phyloP scores from a whole-genome alignment of 30 jellyfish, hydroid and myxozoan genomes.

The Hydra vulgaris region DNA sequence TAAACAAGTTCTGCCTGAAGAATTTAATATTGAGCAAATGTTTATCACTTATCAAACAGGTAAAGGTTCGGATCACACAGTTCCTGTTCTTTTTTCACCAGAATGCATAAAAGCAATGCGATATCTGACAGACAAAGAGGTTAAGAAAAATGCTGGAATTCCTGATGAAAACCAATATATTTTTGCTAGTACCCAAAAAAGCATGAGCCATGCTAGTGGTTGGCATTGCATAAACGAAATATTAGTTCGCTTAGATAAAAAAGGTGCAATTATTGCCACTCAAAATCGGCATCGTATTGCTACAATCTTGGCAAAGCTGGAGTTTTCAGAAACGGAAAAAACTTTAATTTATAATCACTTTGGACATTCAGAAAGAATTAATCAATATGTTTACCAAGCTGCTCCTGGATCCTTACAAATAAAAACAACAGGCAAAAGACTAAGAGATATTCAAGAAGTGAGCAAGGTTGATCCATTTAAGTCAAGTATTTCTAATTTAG shows the following conservation, averaged over 20 bases:
- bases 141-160: not conserved
- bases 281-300: constrained; percentile 34
- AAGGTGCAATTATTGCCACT: constrained; percentile 34
- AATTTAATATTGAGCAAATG: constrained; percentile 12
- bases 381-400: too few species aligned
- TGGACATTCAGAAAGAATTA: too few species aligned
- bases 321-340: not conserved
- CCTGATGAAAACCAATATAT: not conserved
- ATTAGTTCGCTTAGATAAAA: constrained; percentile 11
- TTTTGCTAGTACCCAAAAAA: constrained; percentile 14
- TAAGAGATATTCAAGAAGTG: too few species aligned
- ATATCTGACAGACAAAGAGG: not conserved
- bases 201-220: not conserved
- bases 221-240: constrained; percentile 20
- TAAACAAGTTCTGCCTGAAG: constrained; percentile 14
- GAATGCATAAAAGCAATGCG: constrained; percentile 16
- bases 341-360: not conserved
- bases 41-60: constrained; percentile 29
- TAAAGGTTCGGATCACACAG: constrained; percentile 20
- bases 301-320: constrained; percentile 11
- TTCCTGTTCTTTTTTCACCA: constrained; percentile 29
- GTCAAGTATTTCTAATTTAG: too few species aligned
- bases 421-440: too few species aligned
- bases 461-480: too few species aligned
- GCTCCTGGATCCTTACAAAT: too few species aligned